A percentile compares a stretch with the other conserved stretches of the same genome.
These are phyloP conservation scores for Meloidogyne hapla DNA, from an alignment of 1,140 invertebrate genomes.

Conservation along the genomic window DNA sequence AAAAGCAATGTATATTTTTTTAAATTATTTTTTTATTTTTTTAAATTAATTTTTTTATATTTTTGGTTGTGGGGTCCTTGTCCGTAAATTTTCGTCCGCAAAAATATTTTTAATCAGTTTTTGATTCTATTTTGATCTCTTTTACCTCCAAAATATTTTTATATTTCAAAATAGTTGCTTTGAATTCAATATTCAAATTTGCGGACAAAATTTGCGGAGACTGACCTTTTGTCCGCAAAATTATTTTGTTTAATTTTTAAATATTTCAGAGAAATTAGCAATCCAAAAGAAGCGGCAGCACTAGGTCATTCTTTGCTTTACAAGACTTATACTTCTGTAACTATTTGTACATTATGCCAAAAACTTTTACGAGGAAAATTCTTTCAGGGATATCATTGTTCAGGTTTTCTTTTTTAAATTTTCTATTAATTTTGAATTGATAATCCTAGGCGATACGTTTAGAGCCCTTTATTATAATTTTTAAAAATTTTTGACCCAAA, in stretches of 20 bases:
- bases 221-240: conserved; percentile 22
- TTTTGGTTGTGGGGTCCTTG: no score
- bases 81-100: background rate
- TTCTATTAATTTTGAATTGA: background rate
- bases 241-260: background rate
- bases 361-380: conserved; percentile 87
- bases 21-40: background rate
- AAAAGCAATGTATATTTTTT: conserved; percentile 40
- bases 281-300: conserved; percentile 27
- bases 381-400: conserved; percentile 69
- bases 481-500: no score
- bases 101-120: conserved; percentile 10
- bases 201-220: background rate
- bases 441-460: no score
- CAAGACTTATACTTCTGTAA: conserved; percentile 53
- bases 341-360: conserved; percentile 77
- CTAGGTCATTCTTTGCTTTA: conserved; percentile 40
- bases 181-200: no score
- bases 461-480: background rate
- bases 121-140: no score
- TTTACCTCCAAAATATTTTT: no score
- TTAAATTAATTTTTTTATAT: no score
- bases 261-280: conserved; percentile 37
- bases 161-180: no score
- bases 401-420: conserved; percentile 52